Evolutionary conservation across 37 sponge, comb jelly and placozoan genomes (phyloP).

Genomic region (Axinella damicornis): DNA sequence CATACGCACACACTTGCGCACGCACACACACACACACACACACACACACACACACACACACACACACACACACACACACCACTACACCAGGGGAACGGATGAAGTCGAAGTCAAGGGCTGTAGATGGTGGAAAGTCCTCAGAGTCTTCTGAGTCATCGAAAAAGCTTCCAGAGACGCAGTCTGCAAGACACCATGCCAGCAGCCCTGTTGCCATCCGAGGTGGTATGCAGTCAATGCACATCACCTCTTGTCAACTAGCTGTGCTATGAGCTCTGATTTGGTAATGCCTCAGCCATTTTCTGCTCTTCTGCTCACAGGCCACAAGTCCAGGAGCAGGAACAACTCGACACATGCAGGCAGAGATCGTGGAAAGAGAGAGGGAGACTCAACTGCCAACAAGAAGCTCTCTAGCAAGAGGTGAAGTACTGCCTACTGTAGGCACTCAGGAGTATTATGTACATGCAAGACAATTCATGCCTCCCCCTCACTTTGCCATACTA

Average conservation of each 20-base stretch:
- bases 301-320: not conserved
- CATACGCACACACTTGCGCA: not conserved
- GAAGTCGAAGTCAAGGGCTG: not conserved
- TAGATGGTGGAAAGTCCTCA: too few relatives aligned
- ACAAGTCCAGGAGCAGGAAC: not conserved
- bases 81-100: too few relatives aligned
- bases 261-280: not conserved
- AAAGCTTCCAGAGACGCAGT: too few relatives aligned
- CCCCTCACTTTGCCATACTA: too few relatives aligned
- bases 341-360: not conserved
- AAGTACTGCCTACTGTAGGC: not conserved
- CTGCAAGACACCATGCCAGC: too few relatives aligned
- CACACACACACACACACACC: conserved; percentile 20
- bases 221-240: too few relatives aligned
- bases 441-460: too few relatives aligned
- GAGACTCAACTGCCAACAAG: not conserved
- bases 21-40: conserved; percentile 26
- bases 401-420: not conserved
- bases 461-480: too few relatives aligned
- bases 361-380: not conserved
- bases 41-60: conserved; percentile 26
- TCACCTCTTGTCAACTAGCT: too few relatives aligned
- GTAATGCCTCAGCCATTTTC: too few relatives aligned
- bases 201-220: too few relatives aligned
- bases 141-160: too few relatives aligned